Percentiles rank a stretch among this genome's conserved stretches.
These are phyloP conservation scores for Gadopsis marmoratus DNA, from an alignment of 2,797 vertebrate species.

Conservation along the genomic window DNA sequence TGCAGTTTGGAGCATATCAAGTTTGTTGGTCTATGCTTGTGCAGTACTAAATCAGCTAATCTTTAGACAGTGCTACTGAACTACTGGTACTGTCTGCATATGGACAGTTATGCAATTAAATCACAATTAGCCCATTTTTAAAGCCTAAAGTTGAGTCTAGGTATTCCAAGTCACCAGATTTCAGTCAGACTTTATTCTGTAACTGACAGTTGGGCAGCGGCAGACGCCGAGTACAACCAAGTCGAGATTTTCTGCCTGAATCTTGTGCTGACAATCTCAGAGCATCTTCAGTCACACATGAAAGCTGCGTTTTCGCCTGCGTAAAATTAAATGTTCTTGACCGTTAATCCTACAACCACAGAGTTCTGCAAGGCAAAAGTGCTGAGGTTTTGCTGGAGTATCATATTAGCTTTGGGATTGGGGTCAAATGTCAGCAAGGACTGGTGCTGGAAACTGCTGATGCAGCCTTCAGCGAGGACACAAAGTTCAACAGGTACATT, in stretches of 20 bases:
- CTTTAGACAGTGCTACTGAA: neutral
- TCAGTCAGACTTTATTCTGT: neutral
- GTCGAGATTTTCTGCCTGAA: neutral
- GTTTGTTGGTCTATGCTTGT: neutral
- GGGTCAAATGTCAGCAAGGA: conserved; percentile 55
- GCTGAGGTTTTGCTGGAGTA: conserved; percentile 35
- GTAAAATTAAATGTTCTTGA: neutral
- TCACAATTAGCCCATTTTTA: too few relatives aligned
- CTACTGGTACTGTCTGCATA: too few relatives aligned
- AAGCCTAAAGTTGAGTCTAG: too few relatives aligned
- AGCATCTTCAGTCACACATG: neutral
- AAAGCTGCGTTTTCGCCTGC: neutral
- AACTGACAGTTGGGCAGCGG: neutral
- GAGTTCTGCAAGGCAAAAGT: conserved; percentile 35
- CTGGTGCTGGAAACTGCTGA: conserved; percentile 47
- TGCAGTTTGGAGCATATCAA: conserved; percentile 5
- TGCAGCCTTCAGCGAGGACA: conserved; percentile 19
- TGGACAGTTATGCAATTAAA: too few relatives aligned
- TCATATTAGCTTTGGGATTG: conserved; percentile 61
- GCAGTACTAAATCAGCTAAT: neutral
- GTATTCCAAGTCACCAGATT: too few relatives aligned
- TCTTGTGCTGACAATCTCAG: conserved; percentile 1
- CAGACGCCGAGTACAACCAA: neutral
- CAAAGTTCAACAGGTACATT: conserved; percentile 43
- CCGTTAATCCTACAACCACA: conserved; percentile 30